Evolutionary conservation across 2,113 vertebrate species (phyloP), one percentile per base, ranked within the genome.

Genomic region (Lophius piscatorius): DNA sequence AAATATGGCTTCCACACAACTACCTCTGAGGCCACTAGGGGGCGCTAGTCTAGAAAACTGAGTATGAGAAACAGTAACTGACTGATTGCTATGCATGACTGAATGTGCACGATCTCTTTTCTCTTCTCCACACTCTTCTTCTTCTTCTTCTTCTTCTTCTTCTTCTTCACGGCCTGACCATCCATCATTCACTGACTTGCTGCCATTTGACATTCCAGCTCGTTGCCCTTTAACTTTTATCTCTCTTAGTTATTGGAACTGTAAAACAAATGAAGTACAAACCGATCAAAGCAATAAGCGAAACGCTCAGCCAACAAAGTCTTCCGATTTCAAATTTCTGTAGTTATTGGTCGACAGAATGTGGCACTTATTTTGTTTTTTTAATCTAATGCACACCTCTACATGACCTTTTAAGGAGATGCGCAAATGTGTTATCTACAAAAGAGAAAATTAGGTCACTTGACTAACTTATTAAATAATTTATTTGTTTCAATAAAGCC

Each of bases 401-500:
- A 70, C 54, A 40, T 84, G 82, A 83, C 82, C 76, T 70, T 78
- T 74, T 38, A 59, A 78, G 69, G 54, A 77, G 63, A 67, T 80
- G 72, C 60, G 31, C 20, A 52, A 45, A 63, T 55, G 57, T 72
- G 74, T 78, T 28, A 54, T 83, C 72, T 70, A 50, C 64, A 69
- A 71, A 78, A 58, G 60, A 78, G 78, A 67, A 80, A 71, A 83
- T 90, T 91, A 94, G 92, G 91, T 94, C 92, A 94, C 92, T 91
- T 90, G 86, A 93, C 93, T 96, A 96, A 95, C 83, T 96, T 94
- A 95, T 94, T 95, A n/a, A n/a, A n/a, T n/a, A 95, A 94, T 86
- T 94, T 95, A 94, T 94, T 94, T 86, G 89, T 93, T 94, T 94
- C 91, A 96, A 93, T 97, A 96, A 96, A 96, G 78, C 90, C n/a